phyloP scores from a whole-genome alignment of 2,113 vertebrate species.

The Clinocottus analis region DNA sequence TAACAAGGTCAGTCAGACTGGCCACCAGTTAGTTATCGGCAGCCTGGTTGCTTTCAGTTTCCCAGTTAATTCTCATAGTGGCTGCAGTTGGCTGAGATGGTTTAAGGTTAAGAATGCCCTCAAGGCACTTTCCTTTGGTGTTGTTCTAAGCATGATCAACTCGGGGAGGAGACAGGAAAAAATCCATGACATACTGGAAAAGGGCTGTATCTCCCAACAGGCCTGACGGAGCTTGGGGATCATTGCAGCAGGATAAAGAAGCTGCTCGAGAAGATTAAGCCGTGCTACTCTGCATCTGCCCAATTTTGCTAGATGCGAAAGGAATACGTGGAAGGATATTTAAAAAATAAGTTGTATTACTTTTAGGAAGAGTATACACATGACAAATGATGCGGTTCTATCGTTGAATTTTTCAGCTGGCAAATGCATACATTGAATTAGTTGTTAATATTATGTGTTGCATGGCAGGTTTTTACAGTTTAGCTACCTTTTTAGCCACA shows the following conservation, averaged over 20 bases:
- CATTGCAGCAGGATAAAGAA: not conserved
- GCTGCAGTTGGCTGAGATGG: not conserved
- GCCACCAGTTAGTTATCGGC: not conserved
- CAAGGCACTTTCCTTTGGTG: not conserved
- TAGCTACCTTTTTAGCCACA: not conserved
- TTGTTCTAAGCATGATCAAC: not conserved
- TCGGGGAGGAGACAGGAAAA: not conserved
- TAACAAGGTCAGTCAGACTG: not conserved
- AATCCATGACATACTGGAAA: conserved; percentile 2
- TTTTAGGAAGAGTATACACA: not conserved
- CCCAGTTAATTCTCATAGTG: not conserved
- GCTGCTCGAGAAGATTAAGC: not conserved
- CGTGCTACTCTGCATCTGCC: not conserved
- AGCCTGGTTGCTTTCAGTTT: not conserved
- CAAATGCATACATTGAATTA: not conserved
- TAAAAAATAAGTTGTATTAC: not conserved
- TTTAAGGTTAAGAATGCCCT: not conserved
- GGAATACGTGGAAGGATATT: not conserved
- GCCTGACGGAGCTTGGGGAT: not conserved
- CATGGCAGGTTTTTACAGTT: not conserved
- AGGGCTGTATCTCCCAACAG: conserved; percentile 24
- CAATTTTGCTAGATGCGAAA: not conserved
- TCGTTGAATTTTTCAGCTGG: not conserved
- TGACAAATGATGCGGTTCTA: not conserved
- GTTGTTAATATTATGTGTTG: not conserved